These are phyloP conservation scores for Stomatorhinus walkeri DNA, from an alignment of 2,797 vertebrate species.

Conservation along the genomic window DNA sequence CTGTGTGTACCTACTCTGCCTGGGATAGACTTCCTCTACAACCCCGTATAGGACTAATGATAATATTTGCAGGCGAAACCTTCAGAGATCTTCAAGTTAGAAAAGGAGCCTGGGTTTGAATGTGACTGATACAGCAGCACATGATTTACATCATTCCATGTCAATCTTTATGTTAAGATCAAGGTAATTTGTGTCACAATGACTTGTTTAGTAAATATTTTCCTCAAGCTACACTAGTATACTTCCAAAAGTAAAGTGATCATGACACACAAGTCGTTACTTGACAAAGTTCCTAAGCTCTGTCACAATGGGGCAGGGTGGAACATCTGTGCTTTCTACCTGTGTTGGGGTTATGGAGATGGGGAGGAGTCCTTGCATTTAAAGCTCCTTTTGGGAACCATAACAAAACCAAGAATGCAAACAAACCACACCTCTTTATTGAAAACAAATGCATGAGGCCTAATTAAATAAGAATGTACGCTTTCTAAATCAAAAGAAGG, in stretches of 20 bases:
- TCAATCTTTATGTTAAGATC: background rate
- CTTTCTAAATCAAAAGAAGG: constrained; percentile 16
- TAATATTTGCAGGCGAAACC: background rate
- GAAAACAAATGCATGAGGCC: constrained; percentile 48
- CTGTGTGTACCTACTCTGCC: background rate
- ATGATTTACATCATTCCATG: background rate
- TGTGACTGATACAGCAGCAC: background rate
- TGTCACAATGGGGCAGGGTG: constrained; percentile 29
- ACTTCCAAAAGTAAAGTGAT: background rate
- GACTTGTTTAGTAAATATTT: background rate
- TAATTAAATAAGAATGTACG: constrained; percentile 46
- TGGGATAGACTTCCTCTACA: background rate
- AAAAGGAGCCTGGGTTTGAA: background rate
- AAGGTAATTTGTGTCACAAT: background rate
- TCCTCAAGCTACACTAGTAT: background rate
- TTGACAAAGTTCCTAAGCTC: background rate
- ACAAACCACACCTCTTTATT: constrained; percentile 49
- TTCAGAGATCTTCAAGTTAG: background rate
- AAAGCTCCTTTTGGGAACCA: constrained; percentile 25
- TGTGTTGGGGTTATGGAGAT: background rate
- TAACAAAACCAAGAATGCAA: constrained; percentile 36
- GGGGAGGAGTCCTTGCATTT: constrained; percentile 23
- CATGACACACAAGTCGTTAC: constrained; percentile 7
- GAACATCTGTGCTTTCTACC: constrained; percentile 20
- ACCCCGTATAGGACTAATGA: background rate